Percentiles rank a stretch among this genome's conserved stretches.
Conservation (phyloP, 2,113 vertebrate species). For the Melanocharis versteri region DNA sequence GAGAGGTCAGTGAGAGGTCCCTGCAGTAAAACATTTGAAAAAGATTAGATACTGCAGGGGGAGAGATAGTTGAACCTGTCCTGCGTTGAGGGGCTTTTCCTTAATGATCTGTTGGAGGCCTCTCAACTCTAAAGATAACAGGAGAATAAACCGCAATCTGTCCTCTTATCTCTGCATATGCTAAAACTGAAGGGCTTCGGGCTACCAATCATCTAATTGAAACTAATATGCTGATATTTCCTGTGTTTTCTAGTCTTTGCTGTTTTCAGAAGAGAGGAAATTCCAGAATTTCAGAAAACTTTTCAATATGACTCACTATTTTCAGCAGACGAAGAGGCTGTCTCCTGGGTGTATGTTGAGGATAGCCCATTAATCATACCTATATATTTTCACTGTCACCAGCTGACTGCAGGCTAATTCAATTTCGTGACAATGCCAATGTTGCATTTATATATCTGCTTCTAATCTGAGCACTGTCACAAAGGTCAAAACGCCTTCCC, state of each 20-base stretch:
- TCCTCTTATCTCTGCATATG: conserved; percentile 15
- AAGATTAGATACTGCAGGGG: conserved; percentile 38
- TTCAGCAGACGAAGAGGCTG: background rate
- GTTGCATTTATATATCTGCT: background rate
- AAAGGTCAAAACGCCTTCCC: background rate
- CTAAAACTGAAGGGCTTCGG: background rate
- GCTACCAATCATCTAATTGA: background rate
- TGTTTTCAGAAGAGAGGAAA: background rate
- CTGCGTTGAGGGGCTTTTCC: background rate
- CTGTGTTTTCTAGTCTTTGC: background rate
- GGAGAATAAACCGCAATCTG: background rate
- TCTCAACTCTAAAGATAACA: background rate
- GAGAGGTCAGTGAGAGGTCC: conserved; percentile 46
- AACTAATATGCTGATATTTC: background rate
- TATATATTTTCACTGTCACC: background rate
- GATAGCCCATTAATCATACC: background rate
- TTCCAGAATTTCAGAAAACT: background rate
- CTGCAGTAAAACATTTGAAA: conserved; percentile 32
- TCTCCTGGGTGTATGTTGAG: background rate
- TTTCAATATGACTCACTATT: background rate
- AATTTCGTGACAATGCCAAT: background rate
- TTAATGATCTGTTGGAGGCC: conserved; percentile 10
- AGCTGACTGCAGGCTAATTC: background rate
- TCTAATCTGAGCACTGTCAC: background rate
- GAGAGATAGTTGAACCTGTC: conserved; percentile 9